A percentile compares a stretch with the other conserved stretches of the same genome.
These are phyloP conservation scores for Tupaia tana DNA, from an alignment of 2,113 vertebrate genomes.

Conservation along the genomic window DNA sequence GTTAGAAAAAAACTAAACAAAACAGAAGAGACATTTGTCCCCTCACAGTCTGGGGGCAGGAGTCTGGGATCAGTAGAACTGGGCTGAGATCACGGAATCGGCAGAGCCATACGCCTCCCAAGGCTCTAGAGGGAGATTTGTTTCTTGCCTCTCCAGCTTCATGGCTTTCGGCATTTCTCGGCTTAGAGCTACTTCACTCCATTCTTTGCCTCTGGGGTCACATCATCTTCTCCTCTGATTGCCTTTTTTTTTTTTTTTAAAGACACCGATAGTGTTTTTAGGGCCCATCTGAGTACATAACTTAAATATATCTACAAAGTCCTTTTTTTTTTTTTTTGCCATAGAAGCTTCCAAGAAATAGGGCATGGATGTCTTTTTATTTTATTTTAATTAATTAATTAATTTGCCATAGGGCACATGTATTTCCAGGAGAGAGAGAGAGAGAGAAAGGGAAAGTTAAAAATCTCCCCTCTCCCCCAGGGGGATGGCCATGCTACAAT, in stretches of 20 bases:
- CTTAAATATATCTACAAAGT: neutral
- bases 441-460: too few relatives aligned
- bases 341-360: neutral
- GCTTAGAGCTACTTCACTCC: rapidly evolving
- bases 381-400: too few relatives aligned
- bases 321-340: neutral
- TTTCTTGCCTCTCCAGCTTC: neutral
- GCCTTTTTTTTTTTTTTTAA: neutral
- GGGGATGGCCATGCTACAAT: too few relatives aligned
- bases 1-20: too few relatives aligned
- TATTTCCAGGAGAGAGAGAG: too few relatives aligned
- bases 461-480: too few relatives aligned
- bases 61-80: neutral
- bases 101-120: rapidly evolving
- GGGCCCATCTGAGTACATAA: neutral
- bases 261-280: neutral
- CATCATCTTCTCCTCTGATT: neutral
- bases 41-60: neutral
- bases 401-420: too few relatives aligned
- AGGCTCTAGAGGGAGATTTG: too few relatives aligned
- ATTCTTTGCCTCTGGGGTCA: neutral
- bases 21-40: neutral
- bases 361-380: neutral
- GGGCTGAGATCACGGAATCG: neutral
- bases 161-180: neutral